Evolutionary conservation across 2,113 vertebrate genomes (phyloP).

Genomic region (Turnix velox): DNA sequence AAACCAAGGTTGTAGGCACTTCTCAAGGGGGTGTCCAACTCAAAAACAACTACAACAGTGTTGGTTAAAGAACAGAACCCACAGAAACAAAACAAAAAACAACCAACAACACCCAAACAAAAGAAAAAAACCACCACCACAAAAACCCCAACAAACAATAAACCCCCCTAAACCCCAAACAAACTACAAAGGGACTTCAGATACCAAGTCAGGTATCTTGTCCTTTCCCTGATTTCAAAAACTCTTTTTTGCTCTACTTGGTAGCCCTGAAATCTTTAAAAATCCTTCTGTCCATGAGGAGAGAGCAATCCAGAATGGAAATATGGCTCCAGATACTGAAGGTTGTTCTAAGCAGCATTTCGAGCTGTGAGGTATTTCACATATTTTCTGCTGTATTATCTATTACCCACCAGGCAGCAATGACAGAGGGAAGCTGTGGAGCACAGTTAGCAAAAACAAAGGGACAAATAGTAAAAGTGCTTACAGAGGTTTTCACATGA

Average conservation of each 20-base stretch:
- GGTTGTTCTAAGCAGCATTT: not conserved
- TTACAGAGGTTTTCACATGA: not conserved
- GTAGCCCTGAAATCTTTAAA: not conserved
- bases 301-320: not conserved
- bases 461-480: not conserved
- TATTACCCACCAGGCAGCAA: not conserved
- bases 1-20: slow-evolving; percentile 1
- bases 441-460: not conserved
- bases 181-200: not conserved
- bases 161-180: not conserved
- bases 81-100: fast-evolving
- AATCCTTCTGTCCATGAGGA: not conserved
- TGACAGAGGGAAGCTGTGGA: not conserved
- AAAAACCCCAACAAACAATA: not conserved
- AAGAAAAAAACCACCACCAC: not conserved
- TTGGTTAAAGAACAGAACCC: not conserved
- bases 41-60: not conserved
- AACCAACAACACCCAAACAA: not conserved
- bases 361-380: not conserved
- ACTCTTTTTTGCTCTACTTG: not conserved
- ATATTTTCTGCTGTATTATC: not conserved
- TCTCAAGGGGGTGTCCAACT: not conserved
- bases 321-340: not conserved
- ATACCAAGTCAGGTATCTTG: not conserved
- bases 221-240: not conserved